phyloP scores from a whole-genome alignment of 2,888 invertebrate species.

The Noctua pronuba region DNA sequence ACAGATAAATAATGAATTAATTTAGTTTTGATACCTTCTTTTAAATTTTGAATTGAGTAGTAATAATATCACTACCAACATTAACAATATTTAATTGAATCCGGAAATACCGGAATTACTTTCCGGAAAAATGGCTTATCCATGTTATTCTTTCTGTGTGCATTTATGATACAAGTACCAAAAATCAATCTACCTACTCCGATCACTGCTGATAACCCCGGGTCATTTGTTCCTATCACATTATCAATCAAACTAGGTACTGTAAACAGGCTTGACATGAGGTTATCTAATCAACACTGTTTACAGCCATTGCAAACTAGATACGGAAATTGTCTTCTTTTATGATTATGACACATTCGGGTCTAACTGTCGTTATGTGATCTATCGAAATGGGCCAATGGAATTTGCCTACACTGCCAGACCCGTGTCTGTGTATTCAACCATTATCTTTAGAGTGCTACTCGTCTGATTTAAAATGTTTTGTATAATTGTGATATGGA shows the following conservation, averaged over 20 bases:
- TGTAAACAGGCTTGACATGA: constrained; percentile 78
- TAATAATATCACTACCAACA: no score
- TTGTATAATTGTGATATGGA: constrained; percentile 53
- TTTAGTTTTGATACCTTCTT: no score
- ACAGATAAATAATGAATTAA: no score
- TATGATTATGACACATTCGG: constrained; percentile 62
- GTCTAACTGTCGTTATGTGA: constrained; percentile 68
- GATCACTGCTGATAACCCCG: constrained; percentile 85
- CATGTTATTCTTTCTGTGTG: no score
- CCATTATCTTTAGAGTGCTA: constrained; percentile 61
- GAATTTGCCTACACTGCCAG: constrained; percentile 73
- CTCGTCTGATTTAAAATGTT: constrained; percentile 63
- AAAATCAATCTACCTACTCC: no score
- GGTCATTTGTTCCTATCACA: constrained; percentile 76
- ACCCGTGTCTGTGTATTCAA: constrained; percentile 61
- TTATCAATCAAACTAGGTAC: constrained; percentile 85
- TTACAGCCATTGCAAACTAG: constrained; percentile 69
- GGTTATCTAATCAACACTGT: constrained; percentile 78
- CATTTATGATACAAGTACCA: no score
- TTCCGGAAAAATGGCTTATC: no score
- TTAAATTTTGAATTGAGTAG: no score
- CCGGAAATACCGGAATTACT: no score
- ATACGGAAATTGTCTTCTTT: constrained; percentile 77
- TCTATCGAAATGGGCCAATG: constrained; percentile 75
- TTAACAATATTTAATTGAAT: no score